phyloP scores from a whole-genome alignment of 2,888 invertebrate species.

The Parascotia fuliginaria region DNA sequence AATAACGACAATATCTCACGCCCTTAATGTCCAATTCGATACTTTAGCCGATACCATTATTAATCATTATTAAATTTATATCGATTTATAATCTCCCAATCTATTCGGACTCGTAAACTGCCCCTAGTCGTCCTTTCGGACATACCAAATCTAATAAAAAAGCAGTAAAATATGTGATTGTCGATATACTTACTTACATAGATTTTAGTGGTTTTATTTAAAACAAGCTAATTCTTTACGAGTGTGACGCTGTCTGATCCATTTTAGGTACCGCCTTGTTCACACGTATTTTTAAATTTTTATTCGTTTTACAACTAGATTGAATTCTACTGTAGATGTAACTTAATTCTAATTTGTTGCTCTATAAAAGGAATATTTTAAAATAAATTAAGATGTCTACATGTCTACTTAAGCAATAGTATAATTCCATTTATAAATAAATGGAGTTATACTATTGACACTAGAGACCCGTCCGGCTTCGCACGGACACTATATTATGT shows the following conservation, averaged over 20 bases:
- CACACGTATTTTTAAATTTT: conserved; percentile 37
- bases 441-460: too few species aligned
- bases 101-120: conserved; percentile 52
- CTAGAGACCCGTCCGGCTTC: too few species aligned
- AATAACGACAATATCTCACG: conserved; percentile 23
- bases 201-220: conserved; percentile 45
- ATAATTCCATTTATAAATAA: too few species aligned
- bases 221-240: conserved; percentile 47
- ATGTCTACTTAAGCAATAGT: neutral
- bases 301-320: conserved; percentile 32
- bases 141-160: conserved; percentile 66
- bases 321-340: conserved; percentile 12
- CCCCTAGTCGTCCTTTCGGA: conserved; percentile 53
- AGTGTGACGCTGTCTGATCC: conserved; percentile 37
- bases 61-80: conserved; percentile 82
- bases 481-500: too few species aligned
- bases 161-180: conserved; percentile 67
- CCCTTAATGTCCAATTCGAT: conserved; percentile 48
- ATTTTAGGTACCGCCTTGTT: conserved; percentile 33
- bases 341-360: neutral
- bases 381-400: neutral
- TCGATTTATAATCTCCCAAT: conserved; percentile 75
- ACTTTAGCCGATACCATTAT: conserved; percentile 71
- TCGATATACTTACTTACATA: conserved; percentile 51
- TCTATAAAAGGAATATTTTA: conserved; percentile 1